Base-by-base conservation (phyloP, 1,140 invertebrate genomes). In the Cephus cinctus region DNA sequence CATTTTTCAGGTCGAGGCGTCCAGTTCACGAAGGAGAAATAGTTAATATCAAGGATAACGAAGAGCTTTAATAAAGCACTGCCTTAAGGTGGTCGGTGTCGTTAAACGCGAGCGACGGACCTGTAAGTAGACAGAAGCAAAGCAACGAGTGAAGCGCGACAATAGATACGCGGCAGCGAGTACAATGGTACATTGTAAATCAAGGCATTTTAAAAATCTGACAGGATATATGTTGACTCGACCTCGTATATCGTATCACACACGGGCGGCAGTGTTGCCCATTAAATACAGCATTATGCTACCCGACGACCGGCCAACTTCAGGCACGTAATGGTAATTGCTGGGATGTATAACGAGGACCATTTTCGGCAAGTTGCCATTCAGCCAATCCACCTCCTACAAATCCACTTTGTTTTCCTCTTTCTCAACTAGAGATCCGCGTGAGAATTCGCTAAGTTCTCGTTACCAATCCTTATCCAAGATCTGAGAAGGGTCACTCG, bases 261-360 rank as follows among this genome's bases (percentile, higher is more conserved):
- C 65, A 61, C 63, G 47, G 42, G 44, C 44, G 34, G 14, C 34
- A 36, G 54, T 51, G 51, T 59, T 61, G 55, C 56, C 65, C 70
- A 72, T 75, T 73, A 73, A 73, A 71, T 75, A 73, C 68, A 65
- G 71, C 63, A 72, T 73, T 72, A 72, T 72, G 63, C 65, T 69
- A 57, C 46, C 53, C 48, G 61, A 50, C 31, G 60, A 65, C 58
- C 54, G 59, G 54, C 44, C 56, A 65, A 69, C 57, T 61, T 64
- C 60, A 63, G 57, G 42, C 56, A 53, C 54, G 52, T 64, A 67
- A 67, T 71, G 67, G 63, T 71, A 71, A 72, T 70, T 67, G 69
- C 61, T 36, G 51, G 57, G 54, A 69, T 63, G 59, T 62, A 65
- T 59, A 63, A 51, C 57, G 63, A 62, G 45, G 44, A 56, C 63